Percentiles rank a stretch among this genome's conserved stretches.
Evolutionary conservation across 2,888 invertebrate genomes (phyloP).

Genomic region (Watsonalla cultraria): DNA sequence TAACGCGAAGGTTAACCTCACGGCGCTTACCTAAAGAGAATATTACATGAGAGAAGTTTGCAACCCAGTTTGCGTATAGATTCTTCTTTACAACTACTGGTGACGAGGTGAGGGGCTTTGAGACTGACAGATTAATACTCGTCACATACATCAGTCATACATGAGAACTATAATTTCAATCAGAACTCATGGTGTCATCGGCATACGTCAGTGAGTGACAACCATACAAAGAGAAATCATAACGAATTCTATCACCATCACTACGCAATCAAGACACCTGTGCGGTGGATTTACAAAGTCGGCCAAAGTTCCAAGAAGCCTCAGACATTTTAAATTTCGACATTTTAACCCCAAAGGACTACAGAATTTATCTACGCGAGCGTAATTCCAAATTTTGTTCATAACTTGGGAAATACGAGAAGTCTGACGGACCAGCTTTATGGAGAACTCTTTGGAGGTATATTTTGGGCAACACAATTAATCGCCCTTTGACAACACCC

Average conservation of each 20-base stretch:
- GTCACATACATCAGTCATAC: too few relatives aligned
- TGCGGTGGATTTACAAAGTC: slow-evolving; percentile 13
- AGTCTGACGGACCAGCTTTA: slow-evolving; percentile 6
- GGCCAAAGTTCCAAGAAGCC: slow-evolving; percentile 6
- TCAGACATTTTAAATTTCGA: slow-evolving; percentile 12
- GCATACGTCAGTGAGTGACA: too few relatives aligned
- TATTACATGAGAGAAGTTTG: too few relatives aligned
- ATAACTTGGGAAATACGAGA: slow-evolving; percentile 12
- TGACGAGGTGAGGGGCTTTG: too few relatives aligned
- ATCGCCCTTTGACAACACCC: slow-evolving; percentile 1
- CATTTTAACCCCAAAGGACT: slow-evolving; percentile 11
- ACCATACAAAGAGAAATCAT: too few relatives aligned
- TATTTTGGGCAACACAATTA: neutral
- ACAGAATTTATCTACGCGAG: slow-evolving; percentile 22
- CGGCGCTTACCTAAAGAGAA: too few relatives aligned
- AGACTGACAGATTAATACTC: too few relatives aligned
- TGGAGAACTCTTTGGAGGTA: neutral
- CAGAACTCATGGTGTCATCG: too few relatives aligned
- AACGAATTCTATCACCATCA: neutral
- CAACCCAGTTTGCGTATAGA: too few relatives aligned
- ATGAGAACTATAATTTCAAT: too few relatives aligned
- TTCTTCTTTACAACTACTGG: too few relatives aligned
- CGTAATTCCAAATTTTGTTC: slow-evolving; percentile 21
- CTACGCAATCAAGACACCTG: neutral
- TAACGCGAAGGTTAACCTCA: too few relatives aligned